These are phyloP conservation scores for Pionites leucogaster DNA, from an alignment of 2,113 vertebrate species.

Conservation along the genomic window DNA sequence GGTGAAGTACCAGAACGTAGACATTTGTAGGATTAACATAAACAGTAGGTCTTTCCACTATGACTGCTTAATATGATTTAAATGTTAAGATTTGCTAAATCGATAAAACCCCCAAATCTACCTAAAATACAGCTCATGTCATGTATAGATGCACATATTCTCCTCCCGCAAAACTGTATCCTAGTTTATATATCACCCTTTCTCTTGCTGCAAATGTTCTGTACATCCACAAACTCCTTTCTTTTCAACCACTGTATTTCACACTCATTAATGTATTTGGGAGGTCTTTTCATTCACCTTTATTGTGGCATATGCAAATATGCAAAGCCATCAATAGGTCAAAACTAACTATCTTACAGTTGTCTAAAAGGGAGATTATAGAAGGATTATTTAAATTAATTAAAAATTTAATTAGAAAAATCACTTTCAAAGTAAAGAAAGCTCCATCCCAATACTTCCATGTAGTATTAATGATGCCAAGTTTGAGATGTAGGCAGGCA, in stretches of 20 bases:
- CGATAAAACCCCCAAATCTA: not conserved
- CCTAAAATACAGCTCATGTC: not conserved
- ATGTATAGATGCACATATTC: not conserved
- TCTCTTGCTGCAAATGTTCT: not conserved
- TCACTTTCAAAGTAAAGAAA: not conserved
- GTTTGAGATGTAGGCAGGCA: not conserved
- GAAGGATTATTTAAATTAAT: not conserved
- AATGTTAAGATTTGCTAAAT: not conserved
- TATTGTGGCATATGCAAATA: not conserved
- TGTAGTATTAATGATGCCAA: not conserved
- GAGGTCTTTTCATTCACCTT: not conserved
- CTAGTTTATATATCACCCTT: not conserved
- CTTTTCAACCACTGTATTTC: not conserved
- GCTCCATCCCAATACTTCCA: not conserved
- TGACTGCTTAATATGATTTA: not conserved
- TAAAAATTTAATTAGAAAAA: not conserved
- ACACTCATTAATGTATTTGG: not conserved
- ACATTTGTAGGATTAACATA: not conserved
- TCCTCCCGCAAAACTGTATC: not conserved
- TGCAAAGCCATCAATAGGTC: not conserved
- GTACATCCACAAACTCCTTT: not conserved
- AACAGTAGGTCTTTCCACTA: not conserved
- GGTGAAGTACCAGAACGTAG: not conserved
- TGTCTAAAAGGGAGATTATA: not conserved
- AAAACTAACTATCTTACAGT: not conserved